Percentiles rank a stretch among this genome's conserved stretches.
Evolutionary conservation across 2,888 invertebrate species (phyloP).

Genomic region (Lasius platythorax): DNA sequence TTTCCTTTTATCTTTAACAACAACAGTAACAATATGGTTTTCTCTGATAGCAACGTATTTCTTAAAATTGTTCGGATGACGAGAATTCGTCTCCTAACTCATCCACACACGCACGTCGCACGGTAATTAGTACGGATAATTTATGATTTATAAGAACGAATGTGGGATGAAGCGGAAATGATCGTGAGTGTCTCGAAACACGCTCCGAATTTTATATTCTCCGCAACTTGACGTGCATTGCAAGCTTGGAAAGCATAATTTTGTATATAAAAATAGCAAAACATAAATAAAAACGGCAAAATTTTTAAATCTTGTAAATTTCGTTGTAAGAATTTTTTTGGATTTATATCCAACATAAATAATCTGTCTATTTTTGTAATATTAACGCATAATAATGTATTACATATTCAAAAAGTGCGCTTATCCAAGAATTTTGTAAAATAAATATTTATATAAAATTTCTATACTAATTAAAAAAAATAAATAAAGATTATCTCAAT

Average conservation of each 20-base stretch:
- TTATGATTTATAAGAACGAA: constrained; percentile 16
- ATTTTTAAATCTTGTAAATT: background rate
- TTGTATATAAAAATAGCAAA: background rate
- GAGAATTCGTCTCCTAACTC: constrained; percentile 20
- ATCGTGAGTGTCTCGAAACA: constrained; percentile 9
- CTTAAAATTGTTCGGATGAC: constrained; percentile 59
- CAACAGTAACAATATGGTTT: constrained; percentile 82
- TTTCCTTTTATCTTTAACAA: constrained; percentile 82
- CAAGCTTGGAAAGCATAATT: constrained; percentile 3
- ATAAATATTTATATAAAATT: background rate
- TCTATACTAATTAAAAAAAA: background rate
- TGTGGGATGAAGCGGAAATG: constrained; percentile 24
- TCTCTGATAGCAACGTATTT: constrained; percentile 75
- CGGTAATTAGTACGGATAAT: constrained; percentile 44
- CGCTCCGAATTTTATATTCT: constrained; percentile 23
- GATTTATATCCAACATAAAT: background rate
- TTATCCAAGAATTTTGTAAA: background rate
- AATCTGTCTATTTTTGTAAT: background rate
- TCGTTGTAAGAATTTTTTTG: constrained; percentile 9
- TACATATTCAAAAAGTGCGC: background rate
- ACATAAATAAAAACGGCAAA: background rate
- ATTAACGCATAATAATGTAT: background rate
- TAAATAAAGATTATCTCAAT: background rate
- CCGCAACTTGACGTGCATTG: constrained; percentile 34
- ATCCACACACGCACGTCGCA: constrained; percentile 30